Conservation (phyloP, 2,888 invertebrate species). For the Luperina testacea region DNA sequence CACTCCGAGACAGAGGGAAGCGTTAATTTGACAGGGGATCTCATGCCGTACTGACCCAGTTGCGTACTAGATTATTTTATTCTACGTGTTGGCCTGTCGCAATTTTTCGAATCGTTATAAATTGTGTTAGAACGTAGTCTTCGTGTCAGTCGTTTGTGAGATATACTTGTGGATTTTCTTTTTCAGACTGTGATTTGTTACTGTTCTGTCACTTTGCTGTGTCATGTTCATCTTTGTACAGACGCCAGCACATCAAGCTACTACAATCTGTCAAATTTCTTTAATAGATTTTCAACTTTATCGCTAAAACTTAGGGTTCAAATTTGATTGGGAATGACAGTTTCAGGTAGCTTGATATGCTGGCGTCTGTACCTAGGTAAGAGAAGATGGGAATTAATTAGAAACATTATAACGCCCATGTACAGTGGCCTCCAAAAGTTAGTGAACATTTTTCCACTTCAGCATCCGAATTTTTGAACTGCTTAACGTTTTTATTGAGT, state of each 20-base stretch:
- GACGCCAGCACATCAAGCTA: too few relatives aligned
- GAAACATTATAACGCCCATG: not conserved
- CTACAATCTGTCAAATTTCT: too few relatives aligned
- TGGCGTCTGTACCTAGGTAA: not conserved
- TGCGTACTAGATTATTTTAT: constrained; percentile 78
- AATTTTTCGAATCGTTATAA: constrained; percentile 72
- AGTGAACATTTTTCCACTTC: not conserved
- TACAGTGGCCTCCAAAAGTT: not conserved
- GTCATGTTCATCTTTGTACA: not conserved
- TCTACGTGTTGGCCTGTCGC: constrained; percentile 75
- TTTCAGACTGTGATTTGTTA: constrained; percentile 5
- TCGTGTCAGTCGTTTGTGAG: constrained; percentile 35
- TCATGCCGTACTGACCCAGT: constrained; percentile 83
- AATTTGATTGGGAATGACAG: too few relatives aligned
- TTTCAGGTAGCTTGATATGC: too few relatives aligned
- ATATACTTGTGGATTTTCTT: constrained; percentile 12
- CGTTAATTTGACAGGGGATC: constrained; percentile 90
- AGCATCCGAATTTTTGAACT: not conserved
- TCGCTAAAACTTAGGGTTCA: too few relatives aligned
- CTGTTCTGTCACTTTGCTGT: not conserved
- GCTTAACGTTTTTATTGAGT: too few relatives aligned
- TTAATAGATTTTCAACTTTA: too few relatives aligned
- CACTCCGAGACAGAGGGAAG: constrained; percentile 84
- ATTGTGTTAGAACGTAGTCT: constrained; percentile 60
- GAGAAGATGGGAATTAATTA: not conserved